Percentiles rank a stretch among this genome's conserved stretches.
phyloP scores from a whole-genome alignment of 2,888 invertebrate species.

The Lycaena phlaeas region DNA sequence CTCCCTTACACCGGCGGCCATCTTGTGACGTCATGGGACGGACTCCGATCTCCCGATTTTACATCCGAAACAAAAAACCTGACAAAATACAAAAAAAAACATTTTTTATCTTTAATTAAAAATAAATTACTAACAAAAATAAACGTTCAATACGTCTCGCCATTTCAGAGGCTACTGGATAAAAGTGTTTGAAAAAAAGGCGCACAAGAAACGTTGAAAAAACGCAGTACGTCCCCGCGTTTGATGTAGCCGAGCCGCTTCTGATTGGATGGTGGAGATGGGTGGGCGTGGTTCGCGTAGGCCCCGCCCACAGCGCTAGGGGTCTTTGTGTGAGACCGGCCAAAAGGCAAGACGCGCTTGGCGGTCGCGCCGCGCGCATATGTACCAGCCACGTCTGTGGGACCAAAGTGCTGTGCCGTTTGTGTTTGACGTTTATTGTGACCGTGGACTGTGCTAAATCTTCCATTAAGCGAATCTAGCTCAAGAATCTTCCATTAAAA shows the following conservation, averaged over 20 bases:
- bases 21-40: slow-evolving; percentile 68
- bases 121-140: neutral
- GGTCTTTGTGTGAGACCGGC: slow-evolving; percentile 42
- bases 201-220: slow-evolving; percentile 39
- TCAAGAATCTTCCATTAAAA: slow-evolving; percentile 13
- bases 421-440: slow-evolving; percentile 9
- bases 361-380: slow-evolving; percentile 57
- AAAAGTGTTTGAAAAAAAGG: slow-evolving; percentile 34
- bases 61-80: slow-evolving; percentile 8
- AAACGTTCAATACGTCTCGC: slow-evolving; percentile 32
- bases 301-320: slow-evolving; percentile 56
- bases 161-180: slow-evolving; percentile 38
- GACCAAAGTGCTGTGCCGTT: slow-evolving; percentile 5
- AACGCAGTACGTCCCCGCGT: slow-evolving; percentile 65
- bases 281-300: slow-evolving; percentile 42
- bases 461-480: slow-evolving; percentile 9
- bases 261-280: slow-evolving; percentile 39
- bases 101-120: neutral
- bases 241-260: slow-evolving; percentile 38
- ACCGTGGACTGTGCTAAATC: slow-evolving; percentile 2
- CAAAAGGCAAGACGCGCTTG: slow-evolving; percentile 68
- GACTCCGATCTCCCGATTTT: slow-evolving; percentile 27
- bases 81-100: neutral
- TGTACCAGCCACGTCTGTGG: slow-evolving; percentile 23
- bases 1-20: slow-evolving; percentile 57